Percentiles rank a stretch among this genome's conserved stretches.
These are phyloP conservation scores for Notolepis coatsorum DNA, from an alignment of 2,797 vertebrate species.

Conservation along the genomic window DNA sequence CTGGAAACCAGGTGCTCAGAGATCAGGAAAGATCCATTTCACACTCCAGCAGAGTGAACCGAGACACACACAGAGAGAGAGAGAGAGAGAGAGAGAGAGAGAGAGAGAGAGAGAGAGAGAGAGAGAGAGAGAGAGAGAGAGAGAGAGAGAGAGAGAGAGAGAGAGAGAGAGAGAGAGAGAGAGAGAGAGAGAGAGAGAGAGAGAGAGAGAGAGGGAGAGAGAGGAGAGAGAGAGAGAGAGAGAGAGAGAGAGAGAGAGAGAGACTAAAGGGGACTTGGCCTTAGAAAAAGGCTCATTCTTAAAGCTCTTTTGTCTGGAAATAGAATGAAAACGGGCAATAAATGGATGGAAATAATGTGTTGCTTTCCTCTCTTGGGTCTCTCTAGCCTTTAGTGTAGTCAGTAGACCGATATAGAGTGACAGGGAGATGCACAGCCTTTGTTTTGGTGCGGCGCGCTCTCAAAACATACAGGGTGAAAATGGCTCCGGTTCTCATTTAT, in stretches of 20 bases:
- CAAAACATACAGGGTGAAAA: slow-evolving; percentile 45
- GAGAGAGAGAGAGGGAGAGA: neutral
- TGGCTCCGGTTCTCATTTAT: slow-evolving; percentile 63
- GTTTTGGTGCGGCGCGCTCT: slow-evolving; percentile 47
- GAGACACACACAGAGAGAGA: slow-evolving; percentile 10
- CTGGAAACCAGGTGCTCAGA: slow-evolving; percentile 81
- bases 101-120: slow-evolving; percentile 43
- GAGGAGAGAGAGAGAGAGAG: slow-evolving; percentile 5
- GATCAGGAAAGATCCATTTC: slow-evolving; percentile 81
- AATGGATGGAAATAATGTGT: slow-evolving; percentile 40
- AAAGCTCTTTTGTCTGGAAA: slow-evolving; percentile 42
- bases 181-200: slow-evolving; percentile 48
- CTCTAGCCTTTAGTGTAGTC: slow-evolving; percentile 31
- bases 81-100: neutral
- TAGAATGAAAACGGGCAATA: slow-evolving; percentile 53
- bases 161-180: slow-evolving; percentile 65
- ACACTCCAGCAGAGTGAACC: slow-evolving; percentile 70
- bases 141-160: slow-evolving; percentile 56
- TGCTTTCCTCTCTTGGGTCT: slow-evolving; percentile 37
- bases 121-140: neutral
- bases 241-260: slow-evolving; percentile 4
- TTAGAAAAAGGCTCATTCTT: slow-evolving; percentile 53
- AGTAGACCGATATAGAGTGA: slow-evolving; percentile 1
- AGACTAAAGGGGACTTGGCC: slow-evolving; percentile 56
- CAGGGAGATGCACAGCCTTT: slow-evolving; percentile 31